Percentiles rank a stretch among this genome's conserved stretches.
Conservation (phyloP, 2,888 invertebrate species). For the Philaethria dido region DNA sequence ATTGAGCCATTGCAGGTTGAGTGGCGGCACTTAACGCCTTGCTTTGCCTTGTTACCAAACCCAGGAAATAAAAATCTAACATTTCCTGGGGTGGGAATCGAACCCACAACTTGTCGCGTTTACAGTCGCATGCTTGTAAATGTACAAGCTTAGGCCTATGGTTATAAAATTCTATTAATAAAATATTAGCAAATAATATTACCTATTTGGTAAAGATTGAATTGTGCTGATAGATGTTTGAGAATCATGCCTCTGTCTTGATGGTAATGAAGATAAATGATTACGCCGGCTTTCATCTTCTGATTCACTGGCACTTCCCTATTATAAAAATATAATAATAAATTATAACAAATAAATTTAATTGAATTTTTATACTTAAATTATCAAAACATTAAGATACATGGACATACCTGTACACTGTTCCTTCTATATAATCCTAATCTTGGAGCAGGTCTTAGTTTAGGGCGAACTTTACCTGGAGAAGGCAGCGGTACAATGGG, state of each 20-base stretch:
- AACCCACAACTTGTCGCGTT: too few relatives aligned
- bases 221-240: slow-evolving; percentile 64
- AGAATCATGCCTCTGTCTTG: slow-evolving; percentile 69
- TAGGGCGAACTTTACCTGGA: slow-evolving; percentile 86
- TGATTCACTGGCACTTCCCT: slow-evolving; percentile 87
- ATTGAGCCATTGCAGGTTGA: too few relatives aligned
- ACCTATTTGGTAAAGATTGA: slow-evolving; percentile 61
- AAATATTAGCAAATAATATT: neutral
- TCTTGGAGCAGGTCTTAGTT: slow-evolving; percentile 87
- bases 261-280: slow-evolving; percentile 56
- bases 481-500: slow-evolving; percentile 81
- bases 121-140: too few relatives aligned
- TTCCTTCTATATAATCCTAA: slow-evolving; percentile 86
- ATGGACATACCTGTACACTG: slow-evolving; percentile 79
- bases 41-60: too few relatives aligned
- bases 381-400: too few relatives aligned
- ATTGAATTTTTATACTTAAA: neutral
- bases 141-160: too few relatives aligned
- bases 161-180: too few relatives aligned
- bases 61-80: too few relatives aligned
- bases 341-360: neutral
- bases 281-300: slow-evolving; percentile 85
- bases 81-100: too few relatives aligned
- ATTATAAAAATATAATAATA: slow-evolving; percentile 19
- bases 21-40: too few relatives aligned